Percentiles rank a stretch among this genome's conserved stretches.
These are phyloP conservation scores for Pteronotus mesoamericanus DNA, from an alignment of 2,797 vertebrate genomes.

Conservation along the genomic window DNA sequence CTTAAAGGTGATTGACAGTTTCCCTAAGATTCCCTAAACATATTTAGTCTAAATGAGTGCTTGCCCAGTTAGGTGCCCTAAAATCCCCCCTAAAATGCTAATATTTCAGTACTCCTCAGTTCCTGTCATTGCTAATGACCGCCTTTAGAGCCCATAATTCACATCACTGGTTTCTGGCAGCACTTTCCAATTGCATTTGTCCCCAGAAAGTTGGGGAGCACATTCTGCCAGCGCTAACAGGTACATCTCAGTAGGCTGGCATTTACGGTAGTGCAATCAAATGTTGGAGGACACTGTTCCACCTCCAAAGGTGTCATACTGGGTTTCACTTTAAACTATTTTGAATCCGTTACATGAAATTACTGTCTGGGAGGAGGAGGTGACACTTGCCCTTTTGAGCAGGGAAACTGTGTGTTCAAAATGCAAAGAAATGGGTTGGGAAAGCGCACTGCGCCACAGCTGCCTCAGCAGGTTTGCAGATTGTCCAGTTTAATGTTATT, in stretches of 20 bases:
- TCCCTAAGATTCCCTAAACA: not conserved
- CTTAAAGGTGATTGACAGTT: not conserved
- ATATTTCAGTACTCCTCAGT: not conserved
- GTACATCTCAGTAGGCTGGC: not conserved
- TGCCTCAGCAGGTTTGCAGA: accelerated
- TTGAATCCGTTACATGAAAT: not conserved
- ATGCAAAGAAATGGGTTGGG: not conserved
- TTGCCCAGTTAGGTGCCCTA: not conserved
- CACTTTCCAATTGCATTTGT: not conserved
- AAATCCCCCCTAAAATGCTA: not conserved
- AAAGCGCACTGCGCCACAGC: not conserved
- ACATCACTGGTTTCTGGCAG: not conserved
- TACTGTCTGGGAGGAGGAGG: not conserved
- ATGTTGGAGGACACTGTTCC: not conserved
- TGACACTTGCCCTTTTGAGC: not conserved
- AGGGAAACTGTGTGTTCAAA: not conserved
- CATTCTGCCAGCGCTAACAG: not conserved
- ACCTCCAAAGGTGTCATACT: not conserved
- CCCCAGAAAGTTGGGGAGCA: not conserved
- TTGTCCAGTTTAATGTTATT: not conserved
- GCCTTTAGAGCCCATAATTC: not conserved
- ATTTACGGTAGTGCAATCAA: not conserved
- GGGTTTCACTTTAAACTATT: not conserved
- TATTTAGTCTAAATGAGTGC: not conserved
- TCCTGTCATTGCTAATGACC: not conserved